Evolutionary conservation across 2,797 vertebrate genomes (phyloP).

Genomic region (Myotis vivesi): DNA sequence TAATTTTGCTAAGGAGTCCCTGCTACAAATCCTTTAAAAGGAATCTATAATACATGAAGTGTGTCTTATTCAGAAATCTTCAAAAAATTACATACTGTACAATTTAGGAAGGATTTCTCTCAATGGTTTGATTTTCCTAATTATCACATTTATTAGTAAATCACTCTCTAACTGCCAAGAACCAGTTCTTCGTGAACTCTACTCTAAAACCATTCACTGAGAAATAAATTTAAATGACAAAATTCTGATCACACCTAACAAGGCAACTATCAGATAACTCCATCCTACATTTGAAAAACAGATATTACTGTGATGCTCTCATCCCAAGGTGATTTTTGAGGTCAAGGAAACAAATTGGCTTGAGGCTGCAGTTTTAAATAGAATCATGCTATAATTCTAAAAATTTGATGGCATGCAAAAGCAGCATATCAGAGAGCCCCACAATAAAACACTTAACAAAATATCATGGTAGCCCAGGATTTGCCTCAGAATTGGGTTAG

Average conservation of each 20-base stretch:
- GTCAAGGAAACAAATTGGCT: slow-evolving; percentile 20
- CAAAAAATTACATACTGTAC: neutral
- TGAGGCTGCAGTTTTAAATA: neutral
- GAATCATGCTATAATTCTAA: slow-evolving; percentile 10
- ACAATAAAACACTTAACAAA: slow-evolving; percentile 3
- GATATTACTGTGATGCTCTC: neutral
- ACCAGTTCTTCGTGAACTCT: neutral
- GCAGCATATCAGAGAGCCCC: neutral
- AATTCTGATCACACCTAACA: neutral
- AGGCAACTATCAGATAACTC: neutral
- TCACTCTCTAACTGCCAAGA: neutral
- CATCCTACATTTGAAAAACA: neutral
- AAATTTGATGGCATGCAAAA: neutral
- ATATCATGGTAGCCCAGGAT: neutral
- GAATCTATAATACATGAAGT: neutral
- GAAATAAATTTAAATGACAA: slow-evolving; percentile 8
- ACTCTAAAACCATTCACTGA: neutral
- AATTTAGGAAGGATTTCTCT: neutral
- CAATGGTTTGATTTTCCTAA: neutral
- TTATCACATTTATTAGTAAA: slow-evolving; percentile 1
- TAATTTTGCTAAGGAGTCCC: neutral
- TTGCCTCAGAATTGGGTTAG: neutral
- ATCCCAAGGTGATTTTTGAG: neutral
- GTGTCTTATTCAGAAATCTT: neutral
- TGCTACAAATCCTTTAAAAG: neutral